Percentiles rank a stretch among this genome's conserved stretches.
phyloP scores from a whole-genome alignment of 2,113 vertebrate genomes.

The Atlantisia rogersi region DNA sequence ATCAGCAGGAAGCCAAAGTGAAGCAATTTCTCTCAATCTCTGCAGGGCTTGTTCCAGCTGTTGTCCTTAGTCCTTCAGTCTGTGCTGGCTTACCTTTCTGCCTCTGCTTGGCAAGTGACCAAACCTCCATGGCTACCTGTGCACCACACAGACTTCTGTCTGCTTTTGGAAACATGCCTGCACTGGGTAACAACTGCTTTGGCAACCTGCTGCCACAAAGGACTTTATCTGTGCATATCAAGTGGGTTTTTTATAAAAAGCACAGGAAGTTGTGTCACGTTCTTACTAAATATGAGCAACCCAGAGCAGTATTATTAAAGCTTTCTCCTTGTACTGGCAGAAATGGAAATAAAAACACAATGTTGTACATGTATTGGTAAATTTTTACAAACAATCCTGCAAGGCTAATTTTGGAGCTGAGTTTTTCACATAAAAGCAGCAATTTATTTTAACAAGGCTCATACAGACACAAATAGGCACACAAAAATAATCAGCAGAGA shows the following conservation, averaged over 20 bases:
- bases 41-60: not conserved
- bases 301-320: not conserved
- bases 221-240: not conserved
- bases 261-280: not conserved
- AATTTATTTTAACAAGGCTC: conserved; percentile 58
- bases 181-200: not conserved
- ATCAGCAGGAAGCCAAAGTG: not conserved
- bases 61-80: not conserved
- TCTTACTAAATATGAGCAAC: not conserved
- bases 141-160: not conserved
- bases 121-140: not conserved
- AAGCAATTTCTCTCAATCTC: not conserved
- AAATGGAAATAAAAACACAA: not conserved
- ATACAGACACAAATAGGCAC: not conserved
- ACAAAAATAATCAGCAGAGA: conserved; percentile 40
- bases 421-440: conserved; percentile 34
- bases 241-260: not conserved
- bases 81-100: not conserved
- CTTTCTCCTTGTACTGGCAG: not conserved
- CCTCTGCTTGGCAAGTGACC: not conserved
- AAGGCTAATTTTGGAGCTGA: conserved; percentile 11
- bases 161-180: not conserved
- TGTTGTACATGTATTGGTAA: not conserved
- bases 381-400: not conserved
- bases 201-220: not conserved